A percentile compares a stretch with the other conserved stretches of the same genome.
phyloP scores from a whole-genome alignment of 2,888 invertebrate species.

The Cataglyphis altisquamis region DNA sequence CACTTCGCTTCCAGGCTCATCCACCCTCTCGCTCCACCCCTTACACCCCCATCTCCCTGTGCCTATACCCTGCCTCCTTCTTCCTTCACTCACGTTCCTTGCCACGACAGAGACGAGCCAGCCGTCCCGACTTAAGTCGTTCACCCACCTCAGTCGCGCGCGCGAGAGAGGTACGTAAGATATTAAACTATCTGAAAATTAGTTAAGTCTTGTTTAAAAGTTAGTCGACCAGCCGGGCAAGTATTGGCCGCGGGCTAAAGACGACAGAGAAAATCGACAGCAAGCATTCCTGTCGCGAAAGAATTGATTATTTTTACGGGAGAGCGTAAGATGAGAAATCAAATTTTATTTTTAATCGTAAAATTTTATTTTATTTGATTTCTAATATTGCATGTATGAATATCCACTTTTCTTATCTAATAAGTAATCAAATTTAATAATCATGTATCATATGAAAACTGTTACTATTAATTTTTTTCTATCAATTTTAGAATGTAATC shows the following conservation, averaged over 20 bases:
- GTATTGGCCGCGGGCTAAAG: constrained; percentile 69
- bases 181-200: constrained; percentile 85
- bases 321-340: background rate
- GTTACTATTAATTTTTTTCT: background rate
- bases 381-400: background rate
- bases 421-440: background rate
- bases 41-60: constrained; percentile 59
- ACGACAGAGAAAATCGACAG: constrained; percentile 67
- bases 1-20: constrained; percentile 85
- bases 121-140: constrained; percentile 84
- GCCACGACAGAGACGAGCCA: constrained; percentile 77
- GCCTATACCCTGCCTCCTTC: constrained; percentile 58
- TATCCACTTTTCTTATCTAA: background rate
- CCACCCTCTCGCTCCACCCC: constrained; percentile 71
- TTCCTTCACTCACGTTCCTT: constrained; percentile 65
- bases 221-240: constrained; percentile 75
- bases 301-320: constrained; percentile 15
- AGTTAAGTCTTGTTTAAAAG: constrained; percentile 85
- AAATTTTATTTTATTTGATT: constrained; percentile 14
- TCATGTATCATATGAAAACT: background rate
- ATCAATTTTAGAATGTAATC: background rate
- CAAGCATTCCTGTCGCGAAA: constrained; percentile 21
- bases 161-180: constrained; percentile 79
- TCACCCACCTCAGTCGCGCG: constrained; percentile 77
- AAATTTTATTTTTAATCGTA: background rate